Conservation (phyloP, 2,113 vertebrate genomes). For the Lontra canadensis region DNA sequence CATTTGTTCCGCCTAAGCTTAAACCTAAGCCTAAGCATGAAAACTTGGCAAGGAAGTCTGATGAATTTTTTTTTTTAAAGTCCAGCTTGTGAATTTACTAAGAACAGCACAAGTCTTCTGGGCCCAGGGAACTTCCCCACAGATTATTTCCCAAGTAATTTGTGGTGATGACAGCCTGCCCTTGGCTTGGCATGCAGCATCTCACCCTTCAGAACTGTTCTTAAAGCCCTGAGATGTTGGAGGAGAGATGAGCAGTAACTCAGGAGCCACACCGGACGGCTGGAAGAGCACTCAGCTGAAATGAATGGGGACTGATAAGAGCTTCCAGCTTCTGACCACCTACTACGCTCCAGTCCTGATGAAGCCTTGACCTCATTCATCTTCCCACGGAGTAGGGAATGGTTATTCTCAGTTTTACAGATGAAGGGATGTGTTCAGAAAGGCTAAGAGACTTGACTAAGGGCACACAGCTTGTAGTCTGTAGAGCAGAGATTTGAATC, state of each 20-base stretch:
- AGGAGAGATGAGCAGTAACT: background rate
- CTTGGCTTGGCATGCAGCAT: background rate
- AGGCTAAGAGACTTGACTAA: background rate
- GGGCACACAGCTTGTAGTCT: background rate
- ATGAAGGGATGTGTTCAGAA: background rate
- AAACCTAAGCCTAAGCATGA: background rate
- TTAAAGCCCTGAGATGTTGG: background rate
- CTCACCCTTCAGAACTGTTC: background rate
- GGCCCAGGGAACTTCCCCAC: background rate
- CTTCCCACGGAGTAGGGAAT: background rate
- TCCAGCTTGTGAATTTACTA: constrained; percentile 5
- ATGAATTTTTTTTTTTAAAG: background rate
- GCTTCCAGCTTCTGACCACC: background rate
- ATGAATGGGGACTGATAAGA: background rate
- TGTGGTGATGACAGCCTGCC: background rate
- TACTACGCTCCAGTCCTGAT: background rate
- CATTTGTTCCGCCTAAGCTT: background rate
- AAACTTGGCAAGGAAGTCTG: constrained; percentile 29
- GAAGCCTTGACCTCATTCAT: background rate
- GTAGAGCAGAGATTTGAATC: background rate
- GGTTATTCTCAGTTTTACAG: background rate
- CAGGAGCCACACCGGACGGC: background rate
- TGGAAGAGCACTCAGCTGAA: background rate
- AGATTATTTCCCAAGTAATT: background rate
- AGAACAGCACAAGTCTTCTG: background rate